Evolutionary conservation across 2,113 vertebrate species (phyloP).

Genomic region (Gavialis gangeticus): DNA sequence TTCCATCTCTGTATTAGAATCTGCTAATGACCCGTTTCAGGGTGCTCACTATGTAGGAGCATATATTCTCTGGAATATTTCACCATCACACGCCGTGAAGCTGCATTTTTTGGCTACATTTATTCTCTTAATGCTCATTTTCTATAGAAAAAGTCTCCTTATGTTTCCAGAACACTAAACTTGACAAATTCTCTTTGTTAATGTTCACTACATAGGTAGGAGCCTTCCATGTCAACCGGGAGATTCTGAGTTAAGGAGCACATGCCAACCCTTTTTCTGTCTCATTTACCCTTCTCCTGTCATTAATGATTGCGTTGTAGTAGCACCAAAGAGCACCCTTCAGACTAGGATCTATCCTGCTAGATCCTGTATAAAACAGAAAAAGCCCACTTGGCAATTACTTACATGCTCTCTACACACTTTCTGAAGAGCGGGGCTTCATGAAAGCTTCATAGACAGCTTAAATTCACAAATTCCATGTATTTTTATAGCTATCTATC

Average conservation of each 20-base stretch:
- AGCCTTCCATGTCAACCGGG: not conserved
- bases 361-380: not conserved
- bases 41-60: conserved; percentile 43
- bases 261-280: not conserved
- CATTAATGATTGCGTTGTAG: not conserved
- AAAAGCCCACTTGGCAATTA: not conserved
- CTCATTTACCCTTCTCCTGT: not conserved
- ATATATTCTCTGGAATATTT: conserved; percentile 68
- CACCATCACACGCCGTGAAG: conserved; percentile 41
- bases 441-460: not conserved
- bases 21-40: conserved; percentile 57
- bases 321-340: fast-evolving
- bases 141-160: not conserved
- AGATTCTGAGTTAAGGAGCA: not conserved
- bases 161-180: conserved; percentile 11
- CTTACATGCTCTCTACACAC: not conserved
- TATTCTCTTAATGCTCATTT: not conserved
- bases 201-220: not conserved
- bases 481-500: fast-evolving
- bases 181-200: not conserved
- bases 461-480: not conserved
- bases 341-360: not conserved
- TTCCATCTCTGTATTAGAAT: conserved; percentile 46
- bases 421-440: not conserved
- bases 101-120: not conserved